These are phyloP conservation scores for Pitangus sulphuratus DNA, from an alignment of 2,797 vertebrate genomes.

Conservation along the genomic window DNA sequence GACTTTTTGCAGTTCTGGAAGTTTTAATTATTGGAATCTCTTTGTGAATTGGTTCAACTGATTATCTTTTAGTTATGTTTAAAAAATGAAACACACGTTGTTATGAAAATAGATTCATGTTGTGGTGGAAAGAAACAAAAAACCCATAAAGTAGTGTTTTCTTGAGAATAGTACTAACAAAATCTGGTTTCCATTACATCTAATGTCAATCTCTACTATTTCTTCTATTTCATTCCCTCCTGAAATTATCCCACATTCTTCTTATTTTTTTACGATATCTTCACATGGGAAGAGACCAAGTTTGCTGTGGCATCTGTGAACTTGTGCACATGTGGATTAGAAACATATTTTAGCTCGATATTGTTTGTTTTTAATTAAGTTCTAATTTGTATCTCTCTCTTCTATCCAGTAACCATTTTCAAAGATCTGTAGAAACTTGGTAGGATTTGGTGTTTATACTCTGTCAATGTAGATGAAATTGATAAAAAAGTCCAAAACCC, in stretches of 20 bases:
- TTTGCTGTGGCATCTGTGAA: neutral
- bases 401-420: neutral
- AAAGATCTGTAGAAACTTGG: neutral
- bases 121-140: neutral
- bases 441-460: neutral
- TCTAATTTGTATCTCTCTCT: neutral
- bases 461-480: neutral
- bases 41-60: neutral
- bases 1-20: neutral
- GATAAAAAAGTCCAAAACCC: neutral
- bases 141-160: neutral
- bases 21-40: conserved; percentile 25
- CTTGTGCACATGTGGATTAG: neutral
- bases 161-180: neutral
- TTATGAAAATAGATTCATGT: neutral
- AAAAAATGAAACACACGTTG: neutral
- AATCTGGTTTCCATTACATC: neutral
- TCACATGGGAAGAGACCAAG: neutral
- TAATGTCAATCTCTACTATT: neutral
- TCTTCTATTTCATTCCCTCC: neutral
- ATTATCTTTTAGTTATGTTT: conserved; percentile 10
- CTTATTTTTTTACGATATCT: neutral
- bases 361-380: neutral
- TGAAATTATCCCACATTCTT: neutral
- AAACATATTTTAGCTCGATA: neutral